Percentiles rank a stretch among this genome's conserved stretches.
These are phyloP conservation scores for Rana temporaria DNA, from an alignment of 2,113 vertebrate genomes.

Conservation along the genomic window DNA sequence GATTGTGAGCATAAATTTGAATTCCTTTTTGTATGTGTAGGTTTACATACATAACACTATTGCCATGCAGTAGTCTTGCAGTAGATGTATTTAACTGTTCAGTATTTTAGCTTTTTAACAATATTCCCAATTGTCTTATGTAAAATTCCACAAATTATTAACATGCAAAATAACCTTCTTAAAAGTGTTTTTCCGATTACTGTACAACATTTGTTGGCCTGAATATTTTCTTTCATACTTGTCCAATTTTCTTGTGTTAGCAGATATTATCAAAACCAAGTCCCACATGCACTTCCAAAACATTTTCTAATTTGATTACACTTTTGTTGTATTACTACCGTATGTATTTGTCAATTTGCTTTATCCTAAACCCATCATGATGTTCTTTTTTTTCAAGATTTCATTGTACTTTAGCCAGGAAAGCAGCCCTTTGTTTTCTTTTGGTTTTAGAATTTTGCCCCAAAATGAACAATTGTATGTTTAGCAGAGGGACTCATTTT, in stretches of 20 bases:
- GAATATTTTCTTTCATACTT: conserved; percentile 39
- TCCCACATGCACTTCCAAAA: conserved; percentile 14
- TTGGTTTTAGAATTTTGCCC: not conserved
- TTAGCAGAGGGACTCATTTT: not conserved
- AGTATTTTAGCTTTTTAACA: not conserved
- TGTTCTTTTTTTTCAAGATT: not conserved
- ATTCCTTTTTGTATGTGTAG: too few species aligned
- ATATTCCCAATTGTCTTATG: not conserved
- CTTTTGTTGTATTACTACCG: conserved; percentile 8
- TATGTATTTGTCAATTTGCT: conserved; percentile 7
- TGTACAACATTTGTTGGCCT: not conserved
- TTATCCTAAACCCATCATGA: conserved; percentile 19
- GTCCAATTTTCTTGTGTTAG: conserved; percentile 24
- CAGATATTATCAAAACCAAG: conserved; percentile 17
- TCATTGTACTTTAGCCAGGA: not conserved
- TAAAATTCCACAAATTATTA: not conserved
- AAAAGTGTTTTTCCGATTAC: not conserved
- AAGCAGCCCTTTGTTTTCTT: not conserved
- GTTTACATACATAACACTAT: too few species aligned
- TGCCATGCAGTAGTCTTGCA: too few species aligned
- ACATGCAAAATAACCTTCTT: conserved; percentile 17
- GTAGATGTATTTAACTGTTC: not conserved
- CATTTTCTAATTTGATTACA: conserved; percentile 25
- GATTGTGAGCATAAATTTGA: too few species aligned
- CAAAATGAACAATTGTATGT: not conserved